Percentiles rank a stretch among this genome's conserved stretches.
Conservation (phyloP, 2,888 invertebrate species). For the Lithophane leautieri region DNA sequence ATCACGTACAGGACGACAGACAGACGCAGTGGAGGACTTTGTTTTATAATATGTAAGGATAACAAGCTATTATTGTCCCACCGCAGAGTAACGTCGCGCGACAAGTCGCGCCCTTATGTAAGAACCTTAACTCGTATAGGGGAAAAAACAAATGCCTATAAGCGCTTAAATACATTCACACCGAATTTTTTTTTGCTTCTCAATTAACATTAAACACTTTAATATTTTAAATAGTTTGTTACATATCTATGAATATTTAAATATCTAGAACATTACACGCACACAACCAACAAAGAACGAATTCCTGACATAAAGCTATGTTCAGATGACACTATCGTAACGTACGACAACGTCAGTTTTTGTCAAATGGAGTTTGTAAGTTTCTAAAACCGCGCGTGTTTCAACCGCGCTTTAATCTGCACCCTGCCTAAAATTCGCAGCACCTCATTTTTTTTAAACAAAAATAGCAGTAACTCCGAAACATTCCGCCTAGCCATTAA, state of each 20-base stretch:
- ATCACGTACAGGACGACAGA: too few species aligned
- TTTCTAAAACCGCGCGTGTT: not conserved
- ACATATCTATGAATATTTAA: conserved; percentile 30
- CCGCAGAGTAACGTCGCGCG: too few species aligned
- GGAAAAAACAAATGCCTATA: not conserved
- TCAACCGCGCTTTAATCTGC: not conserved
- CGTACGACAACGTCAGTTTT: not conserved
- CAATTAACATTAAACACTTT: conserved; percentile 26
- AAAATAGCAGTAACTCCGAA: conserved; percentile 51
- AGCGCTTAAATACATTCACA: not conserved
- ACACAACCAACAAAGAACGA: not conserved
- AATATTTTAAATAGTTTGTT: conserved; percentile 2
- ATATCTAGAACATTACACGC: not conserved
- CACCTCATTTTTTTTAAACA: conserved; percentile 9
- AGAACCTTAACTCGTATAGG: too few species aligned
- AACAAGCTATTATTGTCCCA: not conserved
- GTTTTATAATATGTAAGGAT: too few species aligned
- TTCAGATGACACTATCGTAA: not conserved
- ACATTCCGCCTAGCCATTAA: conserved; percentile 48
- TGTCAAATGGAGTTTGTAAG: not conserved
- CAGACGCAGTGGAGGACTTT: too few species aligned
- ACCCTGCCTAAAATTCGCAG: not conserved
- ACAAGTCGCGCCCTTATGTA: too few species aligned
- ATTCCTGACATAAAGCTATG: not conserved
- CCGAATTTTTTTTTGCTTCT: not conserved